Base-by-base conservation (phyloP, 2,113 vertebrate species). In the Mellivora capensis region DNA sequence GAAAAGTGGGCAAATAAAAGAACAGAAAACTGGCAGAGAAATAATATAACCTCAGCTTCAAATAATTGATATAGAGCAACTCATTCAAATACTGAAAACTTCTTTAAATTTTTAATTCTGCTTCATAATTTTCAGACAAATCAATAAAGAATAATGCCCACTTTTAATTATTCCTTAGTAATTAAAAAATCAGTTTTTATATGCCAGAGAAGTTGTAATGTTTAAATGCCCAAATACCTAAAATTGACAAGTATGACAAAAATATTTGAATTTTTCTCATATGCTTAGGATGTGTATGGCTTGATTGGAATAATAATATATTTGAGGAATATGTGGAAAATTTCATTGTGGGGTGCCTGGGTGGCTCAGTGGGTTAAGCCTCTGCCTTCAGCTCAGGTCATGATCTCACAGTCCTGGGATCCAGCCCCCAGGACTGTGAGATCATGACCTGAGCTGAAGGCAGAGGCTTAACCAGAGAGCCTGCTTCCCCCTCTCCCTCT, bases 281-380 rank as follows among this genome's bases (percentile, higher is more conserved):
- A 6, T 95, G 86, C 57, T 90, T 97, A 97, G 67, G 96, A 84
- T 64, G 13, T 90, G 93, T 95, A 96, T 85, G 91, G 88, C 69
- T 91, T 98, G 97, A 97, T 80, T 95, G 79, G 88, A 98, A 97
- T 87, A 97, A 86, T 88, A 93, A 98, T 94, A 59, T 84, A 52
- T 90, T 96, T 96, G 91, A 98, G 42, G 57, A 98, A 81, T 96
- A 81, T 87, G 87, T 97, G 97, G 97, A 97, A 96, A 37, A n/a
- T 96, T 96, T 98, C 87, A 54, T 95, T 91, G 94, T 54, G 52
- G 17, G 52, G 52, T 18, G 52, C 52, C 52, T 54, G 52, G 52
- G 52, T 18, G 5, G 52, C 52, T 54, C 52, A 54, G 52, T 54
- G 52, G 52, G 52, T 18, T 54, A 54, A 6, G 52, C 52, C 52